phyloP scores from a whole-genome alignment of 2,888 invertebrate genomes.

The Athalia cordata region DNA sequence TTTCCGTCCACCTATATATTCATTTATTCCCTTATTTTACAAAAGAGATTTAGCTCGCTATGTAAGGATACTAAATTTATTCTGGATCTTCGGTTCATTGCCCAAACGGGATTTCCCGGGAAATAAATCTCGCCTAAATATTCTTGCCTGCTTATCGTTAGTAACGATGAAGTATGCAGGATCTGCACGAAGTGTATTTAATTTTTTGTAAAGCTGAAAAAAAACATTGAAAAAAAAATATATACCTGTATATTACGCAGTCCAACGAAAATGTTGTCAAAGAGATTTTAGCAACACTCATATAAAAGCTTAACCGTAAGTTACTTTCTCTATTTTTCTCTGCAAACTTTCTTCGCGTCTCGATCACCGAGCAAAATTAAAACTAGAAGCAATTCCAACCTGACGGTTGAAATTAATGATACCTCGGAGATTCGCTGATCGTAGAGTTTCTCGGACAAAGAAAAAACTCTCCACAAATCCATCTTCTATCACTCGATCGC shows the following conservation, averaged over 20 bases:
- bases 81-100: constrained; percentile 1
- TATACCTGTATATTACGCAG: too few species aligned
- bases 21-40: not conserved
- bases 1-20: too few species aligned
- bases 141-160: not conserved
- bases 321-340: not conserved
- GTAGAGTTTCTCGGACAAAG: constrained; percentile 17
- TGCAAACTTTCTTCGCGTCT: not conserved
- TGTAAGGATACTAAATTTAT: not conserved
- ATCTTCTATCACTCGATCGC: not conserved
- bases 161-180: not conserved
- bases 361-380: constrained; percentile 22
- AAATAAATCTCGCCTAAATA: not conserved
- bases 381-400: constrained; percentile 28
- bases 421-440: constrained; percentile 13
- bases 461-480: constrained; percentile 10
- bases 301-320: constrained; percentile 19
- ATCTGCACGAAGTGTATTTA: too few species aligned
- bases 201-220: too few species aligned
- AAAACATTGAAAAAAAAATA: too few species aligned
- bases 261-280: constrained; percentile 3
- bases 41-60: not conserved
- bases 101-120: not conserved
- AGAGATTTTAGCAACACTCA: constrained; percentile 11
- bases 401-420: constrained; percentile 36